A percentile compares a stretch with the other conserved stretches of the same genome.
phyloP scores from a whole-genome alignment of 2,888 invertebrate species.

The Lasioglossum zephyrum region DNA sequence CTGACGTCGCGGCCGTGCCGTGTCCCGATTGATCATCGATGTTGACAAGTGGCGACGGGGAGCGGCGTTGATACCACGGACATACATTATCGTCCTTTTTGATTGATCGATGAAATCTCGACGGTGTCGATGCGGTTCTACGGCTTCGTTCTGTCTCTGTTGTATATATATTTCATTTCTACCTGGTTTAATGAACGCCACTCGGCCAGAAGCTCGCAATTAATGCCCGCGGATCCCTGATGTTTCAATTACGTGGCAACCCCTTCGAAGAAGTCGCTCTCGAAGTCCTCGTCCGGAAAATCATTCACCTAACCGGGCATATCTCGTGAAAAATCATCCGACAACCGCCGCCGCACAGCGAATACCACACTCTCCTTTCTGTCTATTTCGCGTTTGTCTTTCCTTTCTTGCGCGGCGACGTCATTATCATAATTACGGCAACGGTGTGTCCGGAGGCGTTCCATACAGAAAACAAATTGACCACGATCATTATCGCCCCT shows the following conservation, averaged over 20 bases:
- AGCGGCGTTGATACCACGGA: constrained; percentile 9
- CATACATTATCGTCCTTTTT: constrained; percentile 34
- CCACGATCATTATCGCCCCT: constrained; percentile 76
- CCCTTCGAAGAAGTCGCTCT: neutral
- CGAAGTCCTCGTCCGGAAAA: constrained; percentile 24
- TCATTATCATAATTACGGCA: constrained; percentile 70
- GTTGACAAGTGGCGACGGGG: constrained; percentile 43
- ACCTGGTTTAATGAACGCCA: constrained; percentile 33
- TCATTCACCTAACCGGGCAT: neutral
- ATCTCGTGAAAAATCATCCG: constrained; percentile 37
- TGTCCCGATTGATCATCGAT: constrained; percentile 38
- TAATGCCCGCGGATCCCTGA: constrained; percentile 24
- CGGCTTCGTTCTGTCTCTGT: constrained; percentile 8
- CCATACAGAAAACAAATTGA: constrained; percentile 77
- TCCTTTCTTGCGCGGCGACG: constrained; percentile 16
- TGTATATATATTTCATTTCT: constrained; percentile 48
- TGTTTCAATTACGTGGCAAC: constrained; percentile 49
- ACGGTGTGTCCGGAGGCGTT: constrained; percentile 67
- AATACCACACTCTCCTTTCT: neutral
- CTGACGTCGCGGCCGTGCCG: neutral
- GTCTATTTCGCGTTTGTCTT: neutral
- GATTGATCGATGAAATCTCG: constrained; percentile 57
- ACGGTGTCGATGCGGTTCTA: constrained; percentile 25
- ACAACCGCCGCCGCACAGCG: neutral
- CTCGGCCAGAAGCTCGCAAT: constrained; percentile 24